phyloP scores from a whole-genome alignment of 2,888 invertebrate species.

The Shargacucullia verbasci region DNA sequence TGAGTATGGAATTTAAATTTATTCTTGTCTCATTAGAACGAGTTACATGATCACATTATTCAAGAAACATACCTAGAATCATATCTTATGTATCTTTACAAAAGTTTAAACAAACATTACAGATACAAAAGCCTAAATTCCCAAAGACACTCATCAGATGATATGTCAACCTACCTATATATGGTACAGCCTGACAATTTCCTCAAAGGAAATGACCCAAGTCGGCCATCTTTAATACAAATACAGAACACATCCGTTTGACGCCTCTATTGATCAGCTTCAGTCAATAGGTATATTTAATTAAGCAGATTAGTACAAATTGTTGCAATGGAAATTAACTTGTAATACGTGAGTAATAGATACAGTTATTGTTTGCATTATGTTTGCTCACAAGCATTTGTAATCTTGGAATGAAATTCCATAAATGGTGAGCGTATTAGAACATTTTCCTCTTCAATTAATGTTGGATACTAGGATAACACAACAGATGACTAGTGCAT shows the following conservation, averaged over 20 bases:
- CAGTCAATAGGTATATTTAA: conserved; percentile 60
- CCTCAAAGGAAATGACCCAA: conserved; percentile 77
- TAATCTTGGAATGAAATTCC: conserved; percentile 10
- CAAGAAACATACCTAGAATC: too few species aligned
- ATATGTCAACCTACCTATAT: conserved; percentile 46
- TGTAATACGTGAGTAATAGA: conserved; percentile 17
- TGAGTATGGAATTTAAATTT: too few species aligned
- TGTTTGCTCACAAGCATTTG: conserved; percentile 6
- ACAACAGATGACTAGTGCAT: too few species aligned
- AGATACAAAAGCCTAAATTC: conserved; percentile 14
- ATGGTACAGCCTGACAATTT: conserved; percentile 49
- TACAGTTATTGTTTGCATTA: conserved; percentile 12
- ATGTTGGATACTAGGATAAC: too few species aligned
- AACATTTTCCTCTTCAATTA: conserved; percentile 25
- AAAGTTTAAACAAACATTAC: conserved; percentile 10
- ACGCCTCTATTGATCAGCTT: conserved; percentile 67
- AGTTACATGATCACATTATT: too few species aligned
- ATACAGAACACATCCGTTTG: conserved; percentile 75
- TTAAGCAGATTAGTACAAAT: conserved; percentile 35
- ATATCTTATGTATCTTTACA: not conserved
- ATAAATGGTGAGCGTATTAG: conserved; percentile 12
- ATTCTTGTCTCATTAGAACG: too few species aligned
- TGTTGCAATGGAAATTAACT: conserved; percentile 30
- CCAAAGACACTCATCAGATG: conserved; percentile 38
- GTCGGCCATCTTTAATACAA: conserved; percentile 75